Evolutionary conservation across 2,113 vertebrate genomes (phyloP).

Genomic region (Salminus brasiliensis): DNA sequence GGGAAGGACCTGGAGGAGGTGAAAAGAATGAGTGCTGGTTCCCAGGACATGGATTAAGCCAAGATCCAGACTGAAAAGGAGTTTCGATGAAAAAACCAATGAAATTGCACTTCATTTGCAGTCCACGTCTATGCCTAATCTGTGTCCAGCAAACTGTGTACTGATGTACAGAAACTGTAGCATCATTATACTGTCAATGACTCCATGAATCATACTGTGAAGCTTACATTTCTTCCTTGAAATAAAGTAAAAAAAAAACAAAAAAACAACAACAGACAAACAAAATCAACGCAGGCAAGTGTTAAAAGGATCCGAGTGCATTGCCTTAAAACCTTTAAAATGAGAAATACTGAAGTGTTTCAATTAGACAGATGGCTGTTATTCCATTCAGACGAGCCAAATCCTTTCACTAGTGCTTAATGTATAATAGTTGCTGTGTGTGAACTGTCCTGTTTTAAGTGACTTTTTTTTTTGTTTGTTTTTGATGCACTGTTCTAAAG

Average conservation of each 20-base stretch:
- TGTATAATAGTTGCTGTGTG: slow-evolving; percentile 11
- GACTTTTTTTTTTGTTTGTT: not conserved
- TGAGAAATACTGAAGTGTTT: slow-evolving; percentile 22
- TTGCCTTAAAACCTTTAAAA: slow-evolving; percentile 53
- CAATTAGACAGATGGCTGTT: slow-evolving; percentile 38
- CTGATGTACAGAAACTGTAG: slow-evolving; percentile 49
- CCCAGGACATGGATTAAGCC: not conserved
- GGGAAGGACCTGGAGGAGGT: not conserved
- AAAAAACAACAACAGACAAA: not conserved
- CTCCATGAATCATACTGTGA: slow-evolving; percentile 36
- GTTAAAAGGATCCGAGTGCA: slow-evolving; percentile 10
- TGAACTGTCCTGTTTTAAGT: not conserved
- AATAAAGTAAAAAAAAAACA: no score
- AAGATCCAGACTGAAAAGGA: not conserved
- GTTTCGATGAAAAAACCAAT: not conserved
- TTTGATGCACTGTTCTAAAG: not conserved
- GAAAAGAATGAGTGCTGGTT: not conserved
- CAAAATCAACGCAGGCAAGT: not conserved
- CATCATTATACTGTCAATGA: slow-evolving; percentile 53
- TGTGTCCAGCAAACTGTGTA: not conserved
- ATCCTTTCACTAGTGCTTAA: slow-evolving; percentile 6
- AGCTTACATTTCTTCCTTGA: slow-evolving; percentile 39
- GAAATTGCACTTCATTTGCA: not conserved
- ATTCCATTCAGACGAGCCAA: slow-evolving; percentile 24
- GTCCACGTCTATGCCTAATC: slow-evolving; percentile 31